phyloP scores from a whole-genome alignment of 2,888 invertebrate species.

The Steromphala cineraria region DNA sequence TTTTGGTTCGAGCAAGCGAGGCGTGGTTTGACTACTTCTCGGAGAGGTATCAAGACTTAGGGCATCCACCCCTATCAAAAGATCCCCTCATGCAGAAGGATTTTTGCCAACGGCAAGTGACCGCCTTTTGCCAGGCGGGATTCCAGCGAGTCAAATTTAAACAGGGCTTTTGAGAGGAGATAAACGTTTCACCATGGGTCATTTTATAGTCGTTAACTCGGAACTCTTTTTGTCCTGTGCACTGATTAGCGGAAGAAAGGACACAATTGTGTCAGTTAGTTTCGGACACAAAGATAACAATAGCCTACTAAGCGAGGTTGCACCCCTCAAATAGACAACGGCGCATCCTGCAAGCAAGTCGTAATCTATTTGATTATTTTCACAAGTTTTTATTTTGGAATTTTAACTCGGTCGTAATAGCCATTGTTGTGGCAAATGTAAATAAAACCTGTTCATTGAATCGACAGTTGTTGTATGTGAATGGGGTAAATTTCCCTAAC shows the following conservation, averaged over 20 bases:
- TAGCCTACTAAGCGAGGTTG: not conserved
- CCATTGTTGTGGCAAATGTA: constrained; percentile 13
- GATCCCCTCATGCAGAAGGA: constrained; percentile 17
- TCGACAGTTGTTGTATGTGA: not conserved
- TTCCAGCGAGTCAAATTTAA: constrained; percentile 7
- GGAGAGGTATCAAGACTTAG: not conserved
- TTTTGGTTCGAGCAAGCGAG: no score
- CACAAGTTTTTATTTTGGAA: constrained; percentile 20
- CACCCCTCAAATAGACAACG: not conserved
- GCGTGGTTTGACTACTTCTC: no score
- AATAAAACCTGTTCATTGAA: not conserved
- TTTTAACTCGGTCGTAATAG: not conserved
- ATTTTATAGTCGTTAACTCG: constrained; percentile 15
- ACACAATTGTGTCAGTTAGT: not conserved
- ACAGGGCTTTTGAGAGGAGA: constrained; percentile 4
- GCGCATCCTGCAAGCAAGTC: not conserved
- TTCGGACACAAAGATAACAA: not conserved
- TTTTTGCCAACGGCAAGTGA: constrained; percentile 7
- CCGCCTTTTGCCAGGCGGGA: constrained; percentile 20
- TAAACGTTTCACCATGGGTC: constrained; percentile 19
- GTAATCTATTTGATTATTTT: constrained; percentile 19
- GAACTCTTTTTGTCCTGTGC: not conserved
- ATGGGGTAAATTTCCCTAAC: constrained; percentile 17
- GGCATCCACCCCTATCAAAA: constrained; percentile 18
- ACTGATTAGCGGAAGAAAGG: constrained; percentile 5